phyloP scores from a whole-genome alignment of 2,797 vertebrate genomes.

The Ibycter americanus region DNA sequence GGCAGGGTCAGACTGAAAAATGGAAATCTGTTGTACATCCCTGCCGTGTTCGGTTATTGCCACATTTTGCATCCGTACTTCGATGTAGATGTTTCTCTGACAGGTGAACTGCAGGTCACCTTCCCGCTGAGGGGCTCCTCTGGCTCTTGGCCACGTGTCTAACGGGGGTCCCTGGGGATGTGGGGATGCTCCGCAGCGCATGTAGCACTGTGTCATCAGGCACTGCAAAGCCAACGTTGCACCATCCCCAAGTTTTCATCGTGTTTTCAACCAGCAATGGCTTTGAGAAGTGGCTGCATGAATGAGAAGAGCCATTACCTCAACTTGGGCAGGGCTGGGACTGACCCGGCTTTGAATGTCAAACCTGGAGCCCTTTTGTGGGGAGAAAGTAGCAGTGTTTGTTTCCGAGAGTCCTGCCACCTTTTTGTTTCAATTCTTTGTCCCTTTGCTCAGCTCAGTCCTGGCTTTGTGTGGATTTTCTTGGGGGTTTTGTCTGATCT shows the following conservation, averaged over 20 bases:
- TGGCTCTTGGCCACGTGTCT: background rate
- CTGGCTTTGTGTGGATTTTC: background rate
- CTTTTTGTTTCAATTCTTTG: background rate
- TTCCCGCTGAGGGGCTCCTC: background rate
- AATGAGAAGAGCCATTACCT: background rate
- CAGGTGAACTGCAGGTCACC: background rate
- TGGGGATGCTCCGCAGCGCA: background rate
- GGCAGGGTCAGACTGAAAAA: background rate
- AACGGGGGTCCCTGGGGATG: accelerated
- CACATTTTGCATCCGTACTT: background rate
- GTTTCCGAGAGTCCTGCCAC: background rate
- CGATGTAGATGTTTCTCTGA: background rate
- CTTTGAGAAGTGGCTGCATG: background rate
- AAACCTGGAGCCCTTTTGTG: background rate
- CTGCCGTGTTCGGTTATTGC: background rate
- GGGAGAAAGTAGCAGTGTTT: background rate
- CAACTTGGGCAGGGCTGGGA: background rate
- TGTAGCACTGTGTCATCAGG: background rate
- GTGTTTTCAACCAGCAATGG: background rate
- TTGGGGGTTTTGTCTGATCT: background rate
- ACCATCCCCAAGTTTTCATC: background rate
- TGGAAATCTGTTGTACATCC: background rate
- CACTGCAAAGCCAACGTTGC: background rate
- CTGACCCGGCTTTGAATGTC: background rate
- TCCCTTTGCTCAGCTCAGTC: background rate